phyloP scores from a whole-genome alignment of 2,113 vertebrate species.

The Limanda limanda region DNA sequence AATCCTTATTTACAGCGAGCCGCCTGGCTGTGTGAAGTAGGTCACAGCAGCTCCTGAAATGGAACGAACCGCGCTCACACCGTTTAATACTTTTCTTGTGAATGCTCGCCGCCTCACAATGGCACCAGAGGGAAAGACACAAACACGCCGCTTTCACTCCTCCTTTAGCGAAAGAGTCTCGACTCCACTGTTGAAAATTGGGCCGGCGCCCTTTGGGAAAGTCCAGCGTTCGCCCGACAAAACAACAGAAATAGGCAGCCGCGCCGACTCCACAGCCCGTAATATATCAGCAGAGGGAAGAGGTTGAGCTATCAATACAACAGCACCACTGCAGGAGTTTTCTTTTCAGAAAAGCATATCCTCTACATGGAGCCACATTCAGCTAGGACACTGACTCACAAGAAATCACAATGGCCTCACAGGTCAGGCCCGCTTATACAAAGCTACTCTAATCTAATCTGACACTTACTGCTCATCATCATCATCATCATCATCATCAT shows the following conservation, averaged over 20 bases:
- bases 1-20: constrained; percentile 79
- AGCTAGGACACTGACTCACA: constrained; percentile 8
- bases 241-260: constrained; percentile 10
- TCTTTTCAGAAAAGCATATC: neutral
- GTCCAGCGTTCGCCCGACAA: constrained; percentile 37
- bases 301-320: constrained; percentile 12
- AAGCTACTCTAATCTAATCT: constrained; percentile 4
- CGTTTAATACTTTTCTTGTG: constrained; percentile 69
- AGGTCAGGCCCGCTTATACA: constrained; percentile 41
- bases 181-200: constrained; percentile 37
- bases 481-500: constrained; percentile 22
- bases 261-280: constrained; percentile 4
- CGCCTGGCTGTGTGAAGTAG: constrained; percentile 78
- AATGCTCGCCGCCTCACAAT: constrained; percentile 53
- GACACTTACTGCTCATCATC: constrained; percentile 37
- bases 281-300: constrained; percentile 21
- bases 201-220: constrained; percentile 29
- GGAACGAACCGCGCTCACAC: constrained; percentile 67
- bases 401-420: constrained; percentile 12
- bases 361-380: neutral
- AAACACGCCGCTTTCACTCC: constrained; percentile 48
- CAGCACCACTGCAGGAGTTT: neutral
- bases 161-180: constrained; percentile 30
- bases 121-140: constrained; percentile 63
- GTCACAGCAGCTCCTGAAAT: constrained; percentile 75